Evolutionary conservation across 23 tunicate genomes (phyloP), one percentile per base, ranked within the genome.

Genomic region (Diplosoma virens): DNA sequence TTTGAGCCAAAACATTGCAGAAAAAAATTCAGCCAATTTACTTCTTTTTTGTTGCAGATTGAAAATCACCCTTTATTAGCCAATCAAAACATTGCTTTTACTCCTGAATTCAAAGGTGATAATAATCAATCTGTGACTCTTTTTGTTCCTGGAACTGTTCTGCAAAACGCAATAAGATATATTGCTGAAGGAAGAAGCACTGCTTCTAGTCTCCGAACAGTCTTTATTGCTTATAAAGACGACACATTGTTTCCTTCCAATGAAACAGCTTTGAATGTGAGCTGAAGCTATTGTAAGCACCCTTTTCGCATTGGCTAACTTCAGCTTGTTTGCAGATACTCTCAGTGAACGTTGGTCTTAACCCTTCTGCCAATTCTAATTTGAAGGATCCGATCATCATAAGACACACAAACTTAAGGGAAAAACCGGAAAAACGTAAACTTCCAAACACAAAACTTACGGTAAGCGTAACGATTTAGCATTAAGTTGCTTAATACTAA

Each of bases 301-400:
- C 11, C 50, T 7, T 41, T 41, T 14, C 11, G 14, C 9, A 41
- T 41, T 41, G 50, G 50, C 50, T 7, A 41, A 41, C 50, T 41
- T 41, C 50, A 9, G 50, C 50, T 41, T 41, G 50, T 41, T 41
- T 41, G 11, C 50, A 67, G 74, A 67, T 67, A 11, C 74, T 67
- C 3, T 67, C 74, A 2, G 52, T 67, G 5, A 26, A 67, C 24
- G 52, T 67, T 36, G 74, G 74, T 34, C 14, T 17, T 5, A 67
- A 67, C 52, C 52, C 17, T 2, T 34, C 74, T 3, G 25, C 28
- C 25, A 61, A 61, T 29, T 2, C 52, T 2, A 37, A 67, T 35
- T 22, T 67, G 7, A 22, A 35, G 5, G 74, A 67, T 34, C 74
- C 74, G 21, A 22, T 67, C 2, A 17, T 36, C 5, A 67, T 67